Conservation (phyloP, 2,113 vertebrate species). For the Ondatra zibethicus region DNA sequence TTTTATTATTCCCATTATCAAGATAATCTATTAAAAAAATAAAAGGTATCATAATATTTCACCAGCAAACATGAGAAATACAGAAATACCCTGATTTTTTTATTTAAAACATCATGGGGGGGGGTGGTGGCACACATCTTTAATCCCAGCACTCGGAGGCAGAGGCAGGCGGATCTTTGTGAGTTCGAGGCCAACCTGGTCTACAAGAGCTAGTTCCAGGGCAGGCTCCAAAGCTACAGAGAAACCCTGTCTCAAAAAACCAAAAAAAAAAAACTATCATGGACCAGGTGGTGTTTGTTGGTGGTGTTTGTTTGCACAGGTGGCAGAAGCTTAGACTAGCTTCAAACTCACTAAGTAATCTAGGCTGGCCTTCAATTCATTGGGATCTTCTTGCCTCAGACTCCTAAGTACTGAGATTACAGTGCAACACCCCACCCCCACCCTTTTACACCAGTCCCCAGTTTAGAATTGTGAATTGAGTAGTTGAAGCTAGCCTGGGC, state of each 20-base stretch:
- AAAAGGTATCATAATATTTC: slow-evolving; percentile 24
- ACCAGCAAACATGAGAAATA: slow-evolving; percentile 52
- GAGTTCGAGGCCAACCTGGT: too few relatives aligned
- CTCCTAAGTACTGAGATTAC: background rate
- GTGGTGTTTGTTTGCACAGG: background rate
- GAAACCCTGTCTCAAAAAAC: too few relatives aligned
- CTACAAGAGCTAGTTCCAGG: too few relatives aligned
- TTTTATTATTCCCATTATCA: slow-evolving; percentile 99
- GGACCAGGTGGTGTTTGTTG: background rate
- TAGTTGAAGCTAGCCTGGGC: background rate
- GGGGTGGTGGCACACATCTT: too few relatives aligned
- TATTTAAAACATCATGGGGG: slow-evolving; percentile 44
- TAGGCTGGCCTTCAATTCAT: background rate
- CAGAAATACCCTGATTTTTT: background rate
- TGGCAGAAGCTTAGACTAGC: background rate
- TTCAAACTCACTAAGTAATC: background rate
- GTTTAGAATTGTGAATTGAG: background rate
- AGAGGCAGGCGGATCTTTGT: too few relatives aligned
- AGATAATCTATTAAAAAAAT: slow-evolving; percentile 92
- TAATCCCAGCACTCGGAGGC: too few relatives aligned
- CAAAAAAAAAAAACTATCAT: too few relatives aligned
- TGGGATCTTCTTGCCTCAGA: background rate
- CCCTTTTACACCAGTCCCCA: background rate
- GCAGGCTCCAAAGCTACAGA: too few relatives aligned
- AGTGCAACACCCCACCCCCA: background rate